Evolutionary conservation across 1,140 invertebrate species (phyloP), one percentile per base, ranked within the genome.

Genomic region (Probaryconus sp.): DNA sequence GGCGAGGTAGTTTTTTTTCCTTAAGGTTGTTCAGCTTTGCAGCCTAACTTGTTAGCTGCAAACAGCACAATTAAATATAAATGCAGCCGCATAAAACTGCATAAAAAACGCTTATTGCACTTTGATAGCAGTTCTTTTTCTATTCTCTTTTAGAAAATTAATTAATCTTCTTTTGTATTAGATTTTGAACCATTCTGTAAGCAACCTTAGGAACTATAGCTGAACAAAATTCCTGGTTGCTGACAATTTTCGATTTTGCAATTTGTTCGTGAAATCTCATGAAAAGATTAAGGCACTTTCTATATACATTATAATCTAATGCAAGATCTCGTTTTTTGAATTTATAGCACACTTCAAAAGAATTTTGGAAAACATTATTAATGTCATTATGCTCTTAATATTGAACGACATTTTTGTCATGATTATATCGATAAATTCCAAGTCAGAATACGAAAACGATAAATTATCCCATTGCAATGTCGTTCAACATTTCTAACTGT

Each of bases 31-130:
- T 65, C 17, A 47, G 9, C 61, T 53, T 30, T 47, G 26, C 33
- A 60, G 47, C 48, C 47, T 55, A 67, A 58, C 65, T 65, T n/a
- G n/a, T 64, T 68, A 35, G 50, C 43, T 65, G 51, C 45, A 61
- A 45, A 35, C 64, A n/a, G 42, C 45, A 58, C 18, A 28, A 17
- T 28, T 26, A 17, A 50, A 13, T 51, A 18, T 26, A 2, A 47
- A 42, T 38, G 11, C 17, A 48, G 48, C 38, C 55, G 43, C 55
- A 58, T 38, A 72, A 17, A n/a, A 30, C 6, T 31, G 26, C 55
- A 56, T 40, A 72, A 38, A 58, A 50, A 60, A 65, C 43, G 61
- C 7, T 45, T 73, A 65, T 73, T 65, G 69, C 69, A 64, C 60
- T 73, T 73, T 61, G 37, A 63, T 63, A 50, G 24, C 26, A 16